Evolutionary conservation across 2,113 vertebrate species (phyloP), one percentile per base, ranked within the genome.

Genomic region (Myotis davidii): DNA sequence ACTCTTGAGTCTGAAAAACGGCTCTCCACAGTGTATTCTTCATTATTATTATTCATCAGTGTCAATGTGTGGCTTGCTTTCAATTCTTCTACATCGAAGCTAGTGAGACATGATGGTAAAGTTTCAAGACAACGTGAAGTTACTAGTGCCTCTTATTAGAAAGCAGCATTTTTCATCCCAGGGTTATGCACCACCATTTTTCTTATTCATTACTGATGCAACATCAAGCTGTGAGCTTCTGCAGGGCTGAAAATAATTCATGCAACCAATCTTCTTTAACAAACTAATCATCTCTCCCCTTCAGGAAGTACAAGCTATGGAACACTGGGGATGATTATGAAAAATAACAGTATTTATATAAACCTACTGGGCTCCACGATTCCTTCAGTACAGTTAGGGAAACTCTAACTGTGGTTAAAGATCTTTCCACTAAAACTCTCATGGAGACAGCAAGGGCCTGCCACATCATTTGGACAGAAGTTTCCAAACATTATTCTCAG

Each of bases 221-320:
- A 67, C 94, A 89, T 96, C 97, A 37, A 88, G 89, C 94, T 97
- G 96, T 56, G 59, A 96, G 96, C 95, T 97, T 98, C 74, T 64
- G 18, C 90, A 92, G 96, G 96, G 61, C 42, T 86, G 96, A 45
- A 96, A 87, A 79, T 96, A 97, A 98, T 97, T 97, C 97, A 95
- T 95, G 14, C 95, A 97, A 92, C 79, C 6, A 91, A 89, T 32
- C 86, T 87, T 97, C 67, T 96, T 96, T 96, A 25, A 93, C 83
- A 93, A 97, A 90, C 95, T 96, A 88, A 95, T 97, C 93, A 82
- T 82, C 88, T 93, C 94, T 94, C 88, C 95, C 96, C 96, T 96
- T 97, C 93, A 97, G 97, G 96, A 98, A 94, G 92, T 2, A 81
- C 39, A 50, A 96, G 96, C 95, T 91, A 94, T 64, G 54, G 97